These are phyloP conservation scores for Polymixis flavicincta DNA, from an alignment of 2,888 invertebrate genomes.

Conservation along the genomic window DNA sequence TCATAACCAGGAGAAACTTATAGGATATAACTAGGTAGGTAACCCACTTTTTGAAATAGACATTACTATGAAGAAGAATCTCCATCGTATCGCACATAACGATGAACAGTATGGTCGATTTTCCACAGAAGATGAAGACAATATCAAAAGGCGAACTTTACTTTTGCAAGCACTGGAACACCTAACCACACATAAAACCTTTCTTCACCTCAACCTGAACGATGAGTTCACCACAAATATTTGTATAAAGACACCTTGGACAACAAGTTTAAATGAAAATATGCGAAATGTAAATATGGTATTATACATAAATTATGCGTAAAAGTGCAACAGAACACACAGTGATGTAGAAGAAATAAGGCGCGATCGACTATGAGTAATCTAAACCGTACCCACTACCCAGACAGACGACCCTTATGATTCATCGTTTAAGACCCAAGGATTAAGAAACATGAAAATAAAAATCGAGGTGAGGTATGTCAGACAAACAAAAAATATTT, in stretches of 20 bases:
- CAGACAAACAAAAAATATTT: slow-evolving; percentile 48
- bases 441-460: slow-evolving; percentile 62
- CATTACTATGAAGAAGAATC: neutral
- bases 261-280: slow-evolving; percentile 49
- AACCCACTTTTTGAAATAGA: neutral
- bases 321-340: slow-evolving; percentile 45
- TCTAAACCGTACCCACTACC: slow-evolving; percentile 67
- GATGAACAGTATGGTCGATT: neutral
- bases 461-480: slow-evolving; percentile 55
- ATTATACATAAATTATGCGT: slow-evolving; percentile 20
- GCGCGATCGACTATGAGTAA: slow-evolving; percentile 72
- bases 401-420: slow-evolving; percentile 69
- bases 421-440: slow-evolving; percentile 60
- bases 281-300: slow-evolving; percentile 44
- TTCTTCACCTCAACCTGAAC: slow-evolving; percentile 42
- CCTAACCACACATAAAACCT: slow-evolving; percentile 12
- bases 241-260: slow-evolving; percentile 49
- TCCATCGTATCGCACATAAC: neutral
- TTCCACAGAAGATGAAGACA: slow-evolving; percentile 3
- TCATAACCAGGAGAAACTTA: neutral
- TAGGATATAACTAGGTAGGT: neutral
- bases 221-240: slow-evolving; percentile 54
- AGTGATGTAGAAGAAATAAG: slow-evolving; percentile 42
- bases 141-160: neutral
- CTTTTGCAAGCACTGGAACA: slow-evolving; percentile 20